A percentile compares a stretch with the other conserved stretches of the same genome.
phyloP scores from a whole-genome alignment of 2,113 vertebrate species.

The Camelus bactrianus region DNA sequence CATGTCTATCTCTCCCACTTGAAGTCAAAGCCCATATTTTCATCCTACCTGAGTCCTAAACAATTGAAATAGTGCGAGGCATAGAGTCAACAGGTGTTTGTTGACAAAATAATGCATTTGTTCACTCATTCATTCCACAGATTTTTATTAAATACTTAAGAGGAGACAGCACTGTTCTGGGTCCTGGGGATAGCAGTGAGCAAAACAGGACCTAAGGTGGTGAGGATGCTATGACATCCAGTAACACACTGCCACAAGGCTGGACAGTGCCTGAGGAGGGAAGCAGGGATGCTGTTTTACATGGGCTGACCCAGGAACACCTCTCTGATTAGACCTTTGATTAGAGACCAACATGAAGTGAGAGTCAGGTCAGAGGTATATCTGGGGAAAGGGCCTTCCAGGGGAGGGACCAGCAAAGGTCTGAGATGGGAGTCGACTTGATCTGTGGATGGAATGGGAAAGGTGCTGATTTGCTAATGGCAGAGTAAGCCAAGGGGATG shows the following conservation, averaged over 20 bases:
- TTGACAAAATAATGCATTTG: background rate
- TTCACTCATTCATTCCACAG: background rate
- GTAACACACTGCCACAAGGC: background rate
- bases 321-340: background rate
- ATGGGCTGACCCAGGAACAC: background rate
- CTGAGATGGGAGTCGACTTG: background rate
- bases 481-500: background rate
- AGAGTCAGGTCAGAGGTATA: background rate
- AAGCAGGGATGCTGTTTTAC: background rate
- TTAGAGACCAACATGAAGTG: background rate
- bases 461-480: background rate
- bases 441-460: background rate
- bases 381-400: background rate
- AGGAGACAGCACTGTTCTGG: background rate
- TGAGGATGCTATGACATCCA: background rate
- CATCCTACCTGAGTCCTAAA: background rate
- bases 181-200: background rate
- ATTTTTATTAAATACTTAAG: background rate
- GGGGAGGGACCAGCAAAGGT: background rate
- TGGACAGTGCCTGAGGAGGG: background rate
- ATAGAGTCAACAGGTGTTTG: background rate
- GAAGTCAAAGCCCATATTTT: background rate
- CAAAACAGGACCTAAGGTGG: background rate
- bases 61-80: background rate
- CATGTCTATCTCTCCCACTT: background rate